phyloP scores from a whole-genome alignment of 2,113 vertebrate genomes.

The Poicephalus gulielmi region DNA sequence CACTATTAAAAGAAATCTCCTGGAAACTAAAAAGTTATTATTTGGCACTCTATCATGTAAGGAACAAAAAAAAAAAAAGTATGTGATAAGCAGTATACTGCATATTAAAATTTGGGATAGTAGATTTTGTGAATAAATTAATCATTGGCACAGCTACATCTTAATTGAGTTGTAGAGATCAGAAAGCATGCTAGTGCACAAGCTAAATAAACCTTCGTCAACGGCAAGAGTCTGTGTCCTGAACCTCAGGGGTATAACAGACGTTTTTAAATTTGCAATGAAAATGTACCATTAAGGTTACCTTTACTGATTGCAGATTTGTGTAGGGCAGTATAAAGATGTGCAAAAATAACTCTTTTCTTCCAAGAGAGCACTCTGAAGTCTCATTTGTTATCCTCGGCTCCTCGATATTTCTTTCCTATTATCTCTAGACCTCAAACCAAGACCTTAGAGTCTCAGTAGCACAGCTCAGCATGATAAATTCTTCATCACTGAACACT shows the following conservation, averaged over 20 bases:
- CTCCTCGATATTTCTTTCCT: background rate
- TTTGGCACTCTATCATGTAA: background rate
- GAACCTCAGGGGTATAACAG: background rate
- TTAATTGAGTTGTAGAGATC: background rate
- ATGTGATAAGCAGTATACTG: background rate
- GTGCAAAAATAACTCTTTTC: background rate
- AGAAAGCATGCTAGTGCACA: background rate
- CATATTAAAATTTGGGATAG: background rate
- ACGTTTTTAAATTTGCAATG: background rate
- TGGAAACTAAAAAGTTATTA: background rate
- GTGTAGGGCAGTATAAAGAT: background rate
- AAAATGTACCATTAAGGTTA: background rate
- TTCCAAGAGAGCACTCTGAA: background rate
- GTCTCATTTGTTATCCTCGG: background rate
- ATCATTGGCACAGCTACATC: background rate
- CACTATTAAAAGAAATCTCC: background rate
- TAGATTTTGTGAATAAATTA: background rate
- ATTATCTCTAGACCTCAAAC: background rate
- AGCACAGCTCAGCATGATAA: background rate
- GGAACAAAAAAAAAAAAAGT: background rate
- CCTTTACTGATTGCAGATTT: background rate
- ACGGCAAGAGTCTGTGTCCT: background rate
- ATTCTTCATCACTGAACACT: background rate
- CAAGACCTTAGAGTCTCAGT: background rate
- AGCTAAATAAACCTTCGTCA: background rate